Evolutionary conservation across 2,797 vertebrate species (phyloP).

Genomic region (Echiichthys vipera): DNA sequence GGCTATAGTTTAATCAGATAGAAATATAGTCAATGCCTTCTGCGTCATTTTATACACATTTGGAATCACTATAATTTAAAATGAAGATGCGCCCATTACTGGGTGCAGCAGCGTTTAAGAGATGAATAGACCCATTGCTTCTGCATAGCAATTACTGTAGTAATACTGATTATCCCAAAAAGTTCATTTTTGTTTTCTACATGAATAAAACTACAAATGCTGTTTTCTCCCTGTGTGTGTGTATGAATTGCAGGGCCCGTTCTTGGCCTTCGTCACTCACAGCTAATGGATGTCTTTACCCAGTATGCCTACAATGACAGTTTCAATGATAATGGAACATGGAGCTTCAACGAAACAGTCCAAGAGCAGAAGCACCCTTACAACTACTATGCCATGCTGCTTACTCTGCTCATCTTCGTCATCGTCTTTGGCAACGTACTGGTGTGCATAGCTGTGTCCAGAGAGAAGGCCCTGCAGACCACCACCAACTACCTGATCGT

Average conservation of each 20-base stretch:
- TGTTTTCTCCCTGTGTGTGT: conserved; percentile 31
- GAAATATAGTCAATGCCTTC: background rate
- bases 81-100: conserved; percentile 3
- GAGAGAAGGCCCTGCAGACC: conserved; percentile 96
- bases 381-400: conserved; percentile 98
- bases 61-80: conserved; percentile 6
- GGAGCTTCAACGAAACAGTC: conserved; percentile 86
- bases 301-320: conserved; percentile 91
- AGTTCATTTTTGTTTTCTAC: background rate
- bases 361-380: conserved; percentile 86
- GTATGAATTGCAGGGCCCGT: conserved; percentile 71
- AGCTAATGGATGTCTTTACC: conserved; percentile 95
- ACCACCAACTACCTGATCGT: conserved; percentile 99
- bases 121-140: conserved; percentile 14
- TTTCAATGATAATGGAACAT: conserved; percentile 88
- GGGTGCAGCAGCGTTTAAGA: background rate
- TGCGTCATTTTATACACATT: background rate
- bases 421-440: conserved; percentile 98
- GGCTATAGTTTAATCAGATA: background rate
- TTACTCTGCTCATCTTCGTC: conserved; percentile 96
- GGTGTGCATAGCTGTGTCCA: conserved; percentile 97
- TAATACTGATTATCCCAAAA: conserved; percentile 8
- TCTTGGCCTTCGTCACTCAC: conserved; percentile 79
- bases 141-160: conserved; percentile 9
- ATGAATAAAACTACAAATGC: conserved; percentile 24